phyloP scores from a whole-genome alignment of 1,140 invertebrate species.

The Zaprionus gabonicus region DNA sequence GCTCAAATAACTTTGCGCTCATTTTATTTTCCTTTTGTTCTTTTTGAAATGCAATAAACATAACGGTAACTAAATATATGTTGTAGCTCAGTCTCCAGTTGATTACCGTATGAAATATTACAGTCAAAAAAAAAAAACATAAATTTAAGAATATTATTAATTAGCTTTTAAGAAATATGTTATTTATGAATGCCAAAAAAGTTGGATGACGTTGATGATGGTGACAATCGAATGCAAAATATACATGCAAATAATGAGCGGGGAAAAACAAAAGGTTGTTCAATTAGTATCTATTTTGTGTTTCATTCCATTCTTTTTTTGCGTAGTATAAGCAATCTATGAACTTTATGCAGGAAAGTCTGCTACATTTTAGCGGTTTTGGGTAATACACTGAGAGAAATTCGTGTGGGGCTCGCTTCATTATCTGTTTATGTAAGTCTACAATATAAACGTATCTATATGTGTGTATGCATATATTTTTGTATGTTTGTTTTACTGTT shows the following conservation, averaged over 20 bases:
- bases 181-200: conserved; percentile 17
- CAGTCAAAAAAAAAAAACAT: conserved; percentile 57
- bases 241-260: conserved; percentile 17
- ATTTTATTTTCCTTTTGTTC: conserved; percentile 24
- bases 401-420: conserved; percentile 10
- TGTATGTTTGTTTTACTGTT: conserved; percentile 19
- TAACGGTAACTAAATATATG: conserved; percentile 83
- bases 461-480: conserved; percentile 1
- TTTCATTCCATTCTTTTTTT: conserved; percentile 52
- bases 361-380: background rate
- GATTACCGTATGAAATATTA: conserved; percentile 77
- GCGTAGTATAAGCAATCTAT: conserved; percentile 33
- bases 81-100: conserved; percentile 84
- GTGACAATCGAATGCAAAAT: conserved; percentile 60
- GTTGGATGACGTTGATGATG: conserved; percentile 22
- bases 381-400: conserved; percentile 10
- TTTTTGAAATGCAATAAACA: conserved; percentile 71
- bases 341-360: conserved; percentile 1
- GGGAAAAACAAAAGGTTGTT: conserved; percentile 31
- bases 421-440: conserved; percentile 1
- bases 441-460: conserved; percentile 16
- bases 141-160: conserved; percentile 41
- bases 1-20: background rate
- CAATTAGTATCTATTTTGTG: background rate
- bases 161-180: conserved; percentile 42